Base-by-base conservation (phyloP, 2,888 invertebrate genomes). In the Glaucopsyche alexis region DNA sequence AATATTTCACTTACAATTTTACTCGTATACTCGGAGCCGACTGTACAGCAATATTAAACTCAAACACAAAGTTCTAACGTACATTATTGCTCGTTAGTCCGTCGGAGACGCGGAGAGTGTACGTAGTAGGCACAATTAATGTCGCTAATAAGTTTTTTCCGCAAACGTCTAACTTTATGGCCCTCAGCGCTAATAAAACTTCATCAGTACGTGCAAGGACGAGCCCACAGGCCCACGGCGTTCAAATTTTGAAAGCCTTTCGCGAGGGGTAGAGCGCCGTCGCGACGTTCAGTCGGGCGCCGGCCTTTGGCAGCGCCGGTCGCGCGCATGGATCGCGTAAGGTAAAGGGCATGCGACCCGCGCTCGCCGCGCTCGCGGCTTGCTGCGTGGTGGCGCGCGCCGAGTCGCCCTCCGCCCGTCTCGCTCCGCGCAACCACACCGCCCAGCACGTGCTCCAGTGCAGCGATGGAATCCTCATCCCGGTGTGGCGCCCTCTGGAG, bases 401-500 rank as follows among this genome's bases (percentile, higher is more conserved):
- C 83, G 88, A 87, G 84, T 85, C 83, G 79, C 88, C 88, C 80
- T 81, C 87, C 80, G 85, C 86, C 83, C 87, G 86, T 78, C 85
- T 85, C 82, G 84, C 84, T 77, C 81, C 87, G 82, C 86, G 82
- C 85, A 90, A 89, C 83, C 80, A 82, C 84, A 89, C 90, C 84
- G 81, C 86, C 78, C 83, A 82, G 76, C 91, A 86, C 80, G 83
- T 87, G 76, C 88, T 91, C 78, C 83, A 85, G 80, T 99, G 99
- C 93, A 94, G 94, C 81, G 95, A 96, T 72, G 99, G 99, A 66
- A 93, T 99, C 76, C 83, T 99, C 78, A 90, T 99, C 73, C 98
- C 98, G 42, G 93, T 96, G 77, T 99, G 99, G 99, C 86, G 86
- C 80, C 99, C 99, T n/a, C 93, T 95, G 81, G 95, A 95, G 49